Percentiles rank a stretch among this genome's conserved stretches.
These are phyloP conservation scores for Hydrotaea cyrtoneurina DNA, from an alignment of 2,888 invertebrate species.

Conservation along the genomic window DNA sequence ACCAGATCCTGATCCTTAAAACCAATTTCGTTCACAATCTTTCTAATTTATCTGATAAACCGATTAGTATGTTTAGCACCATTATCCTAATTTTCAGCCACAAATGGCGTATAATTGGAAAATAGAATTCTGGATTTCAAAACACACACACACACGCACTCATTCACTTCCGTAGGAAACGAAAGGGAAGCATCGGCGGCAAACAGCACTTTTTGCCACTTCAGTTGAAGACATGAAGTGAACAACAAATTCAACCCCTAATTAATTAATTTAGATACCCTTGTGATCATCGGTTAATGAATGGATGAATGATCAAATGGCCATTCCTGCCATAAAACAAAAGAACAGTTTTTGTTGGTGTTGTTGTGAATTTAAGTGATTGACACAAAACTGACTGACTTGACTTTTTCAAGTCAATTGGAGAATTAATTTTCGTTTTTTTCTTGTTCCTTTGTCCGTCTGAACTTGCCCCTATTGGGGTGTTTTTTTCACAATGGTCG, in stretches of 20 bases:
- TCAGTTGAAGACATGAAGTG: constrained; percentile 48
- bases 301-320: constrained; percentile 56
- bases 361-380: constrained; percentile 48
- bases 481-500: not conserved
- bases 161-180: not conserved
- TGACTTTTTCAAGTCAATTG: constrained; percentile 67
- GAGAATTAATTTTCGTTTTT: constrained; percentile 64
- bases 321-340: constrained; percentile 23
- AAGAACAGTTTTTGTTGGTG: constrained; percentile 16
- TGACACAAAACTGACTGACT: constrained; percentile 27
- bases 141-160: constrained; percentile 37
- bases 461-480: constrained; percentile 11
- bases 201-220: constrained; percentile 45
- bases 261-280: constrained; percentile 66
- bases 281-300: constrained; percentile 65
- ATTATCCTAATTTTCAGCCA: constrained; percentile 57
- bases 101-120: constrained; percentile 61
- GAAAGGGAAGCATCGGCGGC: constrained; percentile 26
- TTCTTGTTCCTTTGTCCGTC: not conserved
- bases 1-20: not conserved
- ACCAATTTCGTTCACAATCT: constrained; percentile 48
- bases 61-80: constrained; percentile 60
- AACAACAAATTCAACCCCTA: constrained; percentile 59
- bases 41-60: constrained; percentile 65
- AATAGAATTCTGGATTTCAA: constrained; percentile 19